Percentiles rank a stretch among this genome's conserved stretches.
phyloP scores from a whole-genome alignment of 2,888 invertebrate species.

The Andrena haemorrhoa region DNA sequence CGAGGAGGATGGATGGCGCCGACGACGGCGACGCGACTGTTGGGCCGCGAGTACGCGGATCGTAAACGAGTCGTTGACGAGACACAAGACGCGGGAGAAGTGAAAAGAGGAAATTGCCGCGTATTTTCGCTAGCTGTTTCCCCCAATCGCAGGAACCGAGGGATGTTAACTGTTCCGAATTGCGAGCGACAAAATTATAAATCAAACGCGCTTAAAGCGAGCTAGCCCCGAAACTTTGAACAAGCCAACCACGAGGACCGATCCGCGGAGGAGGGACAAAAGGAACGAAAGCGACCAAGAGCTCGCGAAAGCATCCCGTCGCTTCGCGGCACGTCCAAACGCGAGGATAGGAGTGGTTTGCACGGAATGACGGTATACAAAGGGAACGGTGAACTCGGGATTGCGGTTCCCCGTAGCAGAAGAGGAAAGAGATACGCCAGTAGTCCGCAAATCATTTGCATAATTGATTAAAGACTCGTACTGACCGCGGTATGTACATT shows the following conservation, averaged over 20 bases:
- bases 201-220: conserved; percentile 64
- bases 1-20: conserved; percentile 54
- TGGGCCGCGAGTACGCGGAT: conserved; percentile 30
- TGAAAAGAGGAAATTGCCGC: conserved; percentile 10
- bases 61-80: conserved; percentile 24
- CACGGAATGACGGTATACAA: conserved; percentile 47
- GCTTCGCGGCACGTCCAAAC: conserved; percentile 1
- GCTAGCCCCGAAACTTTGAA: conserved; percentile 80
- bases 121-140: conserved; percentile 42
- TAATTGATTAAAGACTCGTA: conserved; percentile 84
- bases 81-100: background rate
- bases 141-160: background rate
- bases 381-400: conserved; percentile 57
- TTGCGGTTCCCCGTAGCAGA: conserved; percentile 53
- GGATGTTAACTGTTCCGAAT: conserved; percentile 44
- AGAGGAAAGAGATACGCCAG: conserved; percentile 52
- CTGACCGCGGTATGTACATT: conserved; percentile 51
- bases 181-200: conserved; percentile 53
- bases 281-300: conserved; percentile 31
- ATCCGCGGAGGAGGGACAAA: background rate
- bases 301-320: background rate
- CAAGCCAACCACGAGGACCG: conserved; percentile 68
- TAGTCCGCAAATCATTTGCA: conserved; percentile 81
- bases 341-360: conserved; percentile 26
- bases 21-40: background rate